These are phyloP conservation scores for Heliconius ismenius DNA, from an alignment of 2,888 invertebrate species.

Conservation along the genomic window DNA sequence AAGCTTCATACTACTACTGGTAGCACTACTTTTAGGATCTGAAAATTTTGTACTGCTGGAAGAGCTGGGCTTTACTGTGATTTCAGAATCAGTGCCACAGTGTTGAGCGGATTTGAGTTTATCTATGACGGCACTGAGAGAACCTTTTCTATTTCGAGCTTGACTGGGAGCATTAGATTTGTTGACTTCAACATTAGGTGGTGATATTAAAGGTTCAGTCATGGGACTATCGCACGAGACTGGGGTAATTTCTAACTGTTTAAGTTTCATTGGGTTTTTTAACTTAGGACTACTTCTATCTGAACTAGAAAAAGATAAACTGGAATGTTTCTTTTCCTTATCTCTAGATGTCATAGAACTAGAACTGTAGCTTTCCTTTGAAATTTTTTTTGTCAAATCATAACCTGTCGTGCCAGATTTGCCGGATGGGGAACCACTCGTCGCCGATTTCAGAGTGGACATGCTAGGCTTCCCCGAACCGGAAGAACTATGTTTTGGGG, in stretches of 20 bases:
- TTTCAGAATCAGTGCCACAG: slow-evolving; percentile 80
- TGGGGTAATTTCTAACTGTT: slow-evolving; percentile 84
- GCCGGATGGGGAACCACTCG: slow-evolving; percentile 85
- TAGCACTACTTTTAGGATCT: slow-evolving; percentile 73
- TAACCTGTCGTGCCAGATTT: slow-evolving; percentile 81
- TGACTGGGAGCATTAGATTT: slow-evolving; percentile 83
- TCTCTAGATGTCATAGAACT: slow-evolving; percentile 73
- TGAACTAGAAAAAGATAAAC: slow-evolving; percentile 77
- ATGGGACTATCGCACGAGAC: slow-evolving; percentile 77
- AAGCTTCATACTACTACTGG: slow-evolving; percentile 66
- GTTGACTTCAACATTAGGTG: slow-evolving; percentile 81
- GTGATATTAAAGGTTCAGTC: slow-evolving; percentile 73
- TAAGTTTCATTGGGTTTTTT: slow-evolving; percentile 86
- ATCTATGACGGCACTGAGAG: slow-evolving; percentile 92
- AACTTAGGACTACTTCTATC: slow-evolving; percentile 85
- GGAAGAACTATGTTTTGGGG: slow-evolving; percentile 89
- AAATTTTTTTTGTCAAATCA: slow-evolving; percentile 80
- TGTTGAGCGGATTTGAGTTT: slow-evolving; percentile 90
- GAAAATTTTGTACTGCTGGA: slow-evolving; percentile 72
- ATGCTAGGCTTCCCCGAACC: slow-evolving; percentile 93
- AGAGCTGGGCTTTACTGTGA: slow-evolving; percentile 74
- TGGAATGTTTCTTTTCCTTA: slow-evolving; percentile 81
- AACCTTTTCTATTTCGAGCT: slow-evolving; percentile 86
- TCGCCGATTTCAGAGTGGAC: slow-evolving; percentile 91
- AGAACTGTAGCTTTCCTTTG: slow-evolving; percentile 74